Evolutionary conservation across 2,113 vertebrate species (phyloP).

Genomic region (Plecotus auritus): DNA sequence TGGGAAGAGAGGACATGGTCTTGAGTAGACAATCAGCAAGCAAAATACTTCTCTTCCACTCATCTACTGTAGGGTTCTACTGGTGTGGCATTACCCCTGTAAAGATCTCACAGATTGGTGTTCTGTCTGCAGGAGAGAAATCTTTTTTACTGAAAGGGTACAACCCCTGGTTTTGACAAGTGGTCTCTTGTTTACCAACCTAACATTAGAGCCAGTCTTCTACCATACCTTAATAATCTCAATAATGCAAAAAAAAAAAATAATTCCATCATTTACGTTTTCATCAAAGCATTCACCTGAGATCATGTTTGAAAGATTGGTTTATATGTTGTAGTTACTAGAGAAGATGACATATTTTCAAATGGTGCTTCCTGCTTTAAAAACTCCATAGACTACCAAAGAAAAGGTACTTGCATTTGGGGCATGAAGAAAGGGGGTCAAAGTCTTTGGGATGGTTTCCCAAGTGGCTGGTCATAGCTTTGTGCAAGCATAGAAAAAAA

Average conservation of each 20-base stretch:
- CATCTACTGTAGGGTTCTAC: rapidly evolving
- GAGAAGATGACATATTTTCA: neutral
- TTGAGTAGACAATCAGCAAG: neutral
- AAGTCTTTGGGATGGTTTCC: neutral
- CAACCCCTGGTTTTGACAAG: neutral
- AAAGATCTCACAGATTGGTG: neutral
- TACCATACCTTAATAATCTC: neutral
- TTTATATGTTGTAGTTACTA: neutral
- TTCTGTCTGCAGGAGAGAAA: neutral
- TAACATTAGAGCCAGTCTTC: neutral
- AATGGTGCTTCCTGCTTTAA: neutral
- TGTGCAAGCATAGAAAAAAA: neutral
- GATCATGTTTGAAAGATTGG: neutral
- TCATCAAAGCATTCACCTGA: neutral
- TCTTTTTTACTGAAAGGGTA: neutral
- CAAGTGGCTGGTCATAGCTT: neutral
- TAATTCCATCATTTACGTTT: neutral
- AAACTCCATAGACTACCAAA: neutral
- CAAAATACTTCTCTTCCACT: neutral
- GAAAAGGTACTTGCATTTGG: neutral
- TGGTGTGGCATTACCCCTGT: neutral
- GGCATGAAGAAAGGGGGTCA: neutral
- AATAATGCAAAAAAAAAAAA: neutral
- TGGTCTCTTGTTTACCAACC: neutral
- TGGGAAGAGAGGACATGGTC: neutral